Evolutionary conservation across 2,888 invertebrate genomes (phyloP).

Genomic region (Acleris laterana): DNA sequence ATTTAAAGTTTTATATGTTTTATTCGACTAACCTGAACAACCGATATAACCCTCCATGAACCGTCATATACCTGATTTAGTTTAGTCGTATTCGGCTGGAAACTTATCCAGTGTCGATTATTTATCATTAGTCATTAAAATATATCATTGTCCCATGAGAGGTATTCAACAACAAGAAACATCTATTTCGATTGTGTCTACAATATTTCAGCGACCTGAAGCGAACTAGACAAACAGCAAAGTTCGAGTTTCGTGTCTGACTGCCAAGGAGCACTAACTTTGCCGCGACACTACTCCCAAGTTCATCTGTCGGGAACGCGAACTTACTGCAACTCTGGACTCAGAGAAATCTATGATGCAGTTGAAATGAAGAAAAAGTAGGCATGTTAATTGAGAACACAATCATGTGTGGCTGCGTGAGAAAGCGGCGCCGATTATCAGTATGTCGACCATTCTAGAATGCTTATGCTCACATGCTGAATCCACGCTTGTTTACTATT

Average conservation of each 20-base stretch:
- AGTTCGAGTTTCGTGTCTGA: not conserved
- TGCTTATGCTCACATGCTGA: constrained; percentile 17
- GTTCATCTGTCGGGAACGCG: not conserved
- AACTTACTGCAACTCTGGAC: constrained; percentile 9
- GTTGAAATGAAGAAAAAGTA: constrained; percentile 26
- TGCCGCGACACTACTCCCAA: constrained; percentile 1
- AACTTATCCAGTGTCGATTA: not conserved
- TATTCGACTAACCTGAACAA: no score
- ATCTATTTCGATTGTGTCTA: not conserved
- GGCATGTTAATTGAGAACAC: constrained; percentile 37
- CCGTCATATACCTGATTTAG: no score
- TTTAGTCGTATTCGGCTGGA: no score
- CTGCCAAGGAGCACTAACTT: constrained; percentile 8
- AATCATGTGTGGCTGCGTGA: constrained; percentile 32
- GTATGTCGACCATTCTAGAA: constrained; percentile 34
- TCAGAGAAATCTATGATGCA: constrained; percentile 34
- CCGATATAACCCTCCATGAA: no score
- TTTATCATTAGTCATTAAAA: not conserved
- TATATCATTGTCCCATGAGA: not conserved
- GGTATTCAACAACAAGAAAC: not conserved
- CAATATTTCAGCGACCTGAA: constrained; percentile 4
- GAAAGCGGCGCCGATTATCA: constrained; percentile 32
- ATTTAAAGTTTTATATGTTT: no score
- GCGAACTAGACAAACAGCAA: not conserved
- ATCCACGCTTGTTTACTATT: constrained; percentile 17